Conservation (phyloP, 2,113 vertebrate genomes). For the Columbina picui region DNA sequence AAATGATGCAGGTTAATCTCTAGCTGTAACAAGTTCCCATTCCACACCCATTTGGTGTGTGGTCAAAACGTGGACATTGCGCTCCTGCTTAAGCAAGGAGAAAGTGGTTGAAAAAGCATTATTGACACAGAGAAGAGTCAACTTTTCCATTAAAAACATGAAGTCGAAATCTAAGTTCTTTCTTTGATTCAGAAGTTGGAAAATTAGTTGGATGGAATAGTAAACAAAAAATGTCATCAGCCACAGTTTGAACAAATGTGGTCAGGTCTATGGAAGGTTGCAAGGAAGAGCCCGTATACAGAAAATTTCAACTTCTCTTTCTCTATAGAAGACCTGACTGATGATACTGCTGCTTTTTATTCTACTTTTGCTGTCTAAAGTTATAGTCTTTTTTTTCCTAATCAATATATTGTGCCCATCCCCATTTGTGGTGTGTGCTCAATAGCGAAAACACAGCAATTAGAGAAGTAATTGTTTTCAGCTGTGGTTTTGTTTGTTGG, state of each 20-base stretch:
- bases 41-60: not conserved
- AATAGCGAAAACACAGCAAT: not conserved
- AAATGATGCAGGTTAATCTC: not conserved
- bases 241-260: not conserved
- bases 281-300: accelerated
- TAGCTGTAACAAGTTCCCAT: not conserved
- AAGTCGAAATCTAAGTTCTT: not conserved
- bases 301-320: not conserved
- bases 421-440: not conserved
- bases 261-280: not conserved
- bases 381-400: not conserved
- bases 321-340: not conserved
- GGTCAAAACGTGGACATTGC: not conserved
- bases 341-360: not conserved
- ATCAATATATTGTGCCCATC: not conserved
- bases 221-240: not conserved
- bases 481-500: not conserved
- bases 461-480: not conserved
- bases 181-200: not conserved
- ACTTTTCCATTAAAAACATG: not conserved
- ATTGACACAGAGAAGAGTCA: not conserved
- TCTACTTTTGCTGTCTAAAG: not conserved
- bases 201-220: not conserved
- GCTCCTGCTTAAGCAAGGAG: not conserved
- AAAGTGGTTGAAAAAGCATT: not conserved